A percentile compares a stretch with the other conserved stretches of the same genome.
phyloP scores from a whole-genome alignment of 2,113 vertebrate genomes.

The Antechinus flavipes region DNA sequence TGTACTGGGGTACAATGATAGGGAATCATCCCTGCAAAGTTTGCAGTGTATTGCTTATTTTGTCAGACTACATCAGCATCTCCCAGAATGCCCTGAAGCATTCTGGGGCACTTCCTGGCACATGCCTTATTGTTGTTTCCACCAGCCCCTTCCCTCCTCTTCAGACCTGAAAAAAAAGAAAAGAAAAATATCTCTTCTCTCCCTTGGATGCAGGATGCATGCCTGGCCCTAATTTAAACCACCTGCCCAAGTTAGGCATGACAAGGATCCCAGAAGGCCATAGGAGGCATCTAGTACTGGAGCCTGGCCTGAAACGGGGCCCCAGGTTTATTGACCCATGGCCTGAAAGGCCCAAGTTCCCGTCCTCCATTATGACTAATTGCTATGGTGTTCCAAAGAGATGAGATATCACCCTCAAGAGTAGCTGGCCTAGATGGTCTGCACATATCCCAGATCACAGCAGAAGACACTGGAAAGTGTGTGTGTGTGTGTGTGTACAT shows the following conservation, averaged over 20 bases:
- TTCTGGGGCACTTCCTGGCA: not conserved
- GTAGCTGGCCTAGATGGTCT: not conserved
- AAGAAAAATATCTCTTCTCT: not conserved
- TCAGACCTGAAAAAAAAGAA: not conserved
- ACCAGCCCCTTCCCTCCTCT: not conserved
- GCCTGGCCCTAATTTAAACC: not conserved
- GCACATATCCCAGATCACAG: not conserved
- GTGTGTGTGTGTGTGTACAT: too few relatives aligned
- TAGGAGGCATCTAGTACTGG: not conserved
- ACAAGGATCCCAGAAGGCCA: not conserved
- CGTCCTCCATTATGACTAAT: too few relatives aligned
- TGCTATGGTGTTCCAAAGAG: not conserved
- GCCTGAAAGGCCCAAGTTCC: not conserved
- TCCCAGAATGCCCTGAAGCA: not conserved
- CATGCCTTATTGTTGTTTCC: not conserved
- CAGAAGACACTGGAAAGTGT: not conserved
- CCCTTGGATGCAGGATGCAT: not conserved
- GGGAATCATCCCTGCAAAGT: not conserved
- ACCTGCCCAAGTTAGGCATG: not conserved
- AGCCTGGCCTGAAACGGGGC: not conserved
- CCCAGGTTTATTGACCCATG: not conserved
- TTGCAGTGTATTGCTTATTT: not conserved
- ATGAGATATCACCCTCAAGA: not conserved
- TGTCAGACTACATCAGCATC: not conserved
- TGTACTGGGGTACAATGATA: not conserved